Evolutionary conservation across 2,113 vertebrate genomes (phyloP), one percentile per base, ranked within the genome.

Genomic region (Apteryx mantelli): DNA sequence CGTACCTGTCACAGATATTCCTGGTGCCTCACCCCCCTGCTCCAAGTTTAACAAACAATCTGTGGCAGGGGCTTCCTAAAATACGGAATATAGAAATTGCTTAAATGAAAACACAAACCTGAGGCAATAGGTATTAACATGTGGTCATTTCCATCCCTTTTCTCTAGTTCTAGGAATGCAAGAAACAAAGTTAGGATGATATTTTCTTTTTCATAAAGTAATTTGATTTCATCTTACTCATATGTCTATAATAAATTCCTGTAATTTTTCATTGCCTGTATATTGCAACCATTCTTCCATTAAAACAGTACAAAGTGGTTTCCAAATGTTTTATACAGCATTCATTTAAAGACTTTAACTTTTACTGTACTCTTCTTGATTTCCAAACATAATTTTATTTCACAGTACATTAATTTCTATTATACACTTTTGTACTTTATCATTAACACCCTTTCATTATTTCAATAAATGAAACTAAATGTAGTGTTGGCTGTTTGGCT

Each of bases 331-430:
- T 95, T 89, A 70, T 61, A 24, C 28, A 91, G 78, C 88, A 19
- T 78, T 93, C 32, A 95, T 93, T 93, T 97, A 93, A 93, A 95
- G 46, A 55, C n/a, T 82, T 92, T 80, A 90, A 82, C 34, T 92
- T 96, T 92, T 96, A 78, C 44, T 85, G 24, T 79, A 88, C 69
- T 97, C 63, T 68, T 81, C 81, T 96, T 86, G 61, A 94, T 97
- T 98, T 96, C 77, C 68, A 95, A 93, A 94, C 71, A 93, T 93
- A 96, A 96, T 96, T 97, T 98, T 97, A 96, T 97, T 97, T 98
- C 97, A 98, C 81, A 97, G 91, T 93, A 95, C 94, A 98, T 98
- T 98, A 97, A 97, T 97, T 98, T 97, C 81, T 95, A 93, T 97
- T 96, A 97, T 86, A 82, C 68, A 80, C 65, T 94, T 96, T 91